Base-by-base conservation (phyloP, 2,888 invertebrate genomes). In the Drosophila anceps region DNA sequence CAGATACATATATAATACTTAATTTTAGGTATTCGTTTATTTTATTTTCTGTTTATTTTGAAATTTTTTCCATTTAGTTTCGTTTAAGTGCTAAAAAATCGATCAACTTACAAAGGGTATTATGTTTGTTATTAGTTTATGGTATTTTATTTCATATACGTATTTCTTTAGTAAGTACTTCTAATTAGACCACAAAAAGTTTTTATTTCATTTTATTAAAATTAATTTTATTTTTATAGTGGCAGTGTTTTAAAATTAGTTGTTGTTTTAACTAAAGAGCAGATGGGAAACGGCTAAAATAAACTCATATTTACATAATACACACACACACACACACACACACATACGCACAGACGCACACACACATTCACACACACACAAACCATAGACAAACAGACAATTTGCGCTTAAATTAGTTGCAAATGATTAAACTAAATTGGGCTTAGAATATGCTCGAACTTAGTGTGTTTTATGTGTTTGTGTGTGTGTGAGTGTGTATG, bases 361-460 rank as follows among this genome's bases (percentile, higher is more conserved):
- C 39, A 64, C 51, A 59, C 39, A 66, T 48, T 37, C 44, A 58
- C 24, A 53, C 7, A 59, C 18, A 50, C 10, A 48, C 37, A 24
- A 50, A 48, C 37, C 27, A 55, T 39, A 64, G 44, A 55, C 67
- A 63, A 31, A 69, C 59, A 82, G 66, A 76, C 46, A 59, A 59
- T 67, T 66, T 73, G 54, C 43, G 57, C 68, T 75, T 66, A 83
- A 83, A 83, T 78, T 88, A 84, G 75, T 79, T 79, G 73, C 71
- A 73, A 77, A 81, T 84, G 70, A 79, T 89, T 77, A 73, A 76
- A 80, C 84, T 87, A 76, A 87, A 79, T 69, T 66, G 75, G 64
- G 73, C 84, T 81, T 84, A 81, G 81, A 81, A 67, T 84, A 83
- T 71, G 76, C 37, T 81, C 71, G 41, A 60, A 75, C 63, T 58